Base-by-base conservation (phyloP, 2,113 vertebrate species). In the Leucoraja erinaceus region DNA sequence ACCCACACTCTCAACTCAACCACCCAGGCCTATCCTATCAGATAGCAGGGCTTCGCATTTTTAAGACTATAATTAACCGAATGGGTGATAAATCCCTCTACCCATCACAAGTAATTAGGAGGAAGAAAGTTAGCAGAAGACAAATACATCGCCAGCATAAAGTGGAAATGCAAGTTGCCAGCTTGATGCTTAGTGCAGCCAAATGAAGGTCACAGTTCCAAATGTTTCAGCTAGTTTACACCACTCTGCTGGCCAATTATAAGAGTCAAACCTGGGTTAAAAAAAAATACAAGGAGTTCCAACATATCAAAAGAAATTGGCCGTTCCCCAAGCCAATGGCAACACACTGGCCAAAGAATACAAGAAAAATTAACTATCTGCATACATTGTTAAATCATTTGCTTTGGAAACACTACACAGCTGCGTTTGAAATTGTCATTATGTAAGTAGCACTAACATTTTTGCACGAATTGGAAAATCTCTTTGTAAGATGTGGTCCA, bases 371-470 rank as follows among this genome's bases (percentile, higher is more conserved):
- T 66, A 88, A 88, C 83, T 88, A 88, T 88, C n/a, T 31, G 59
- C 83, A 59, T 63, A 59, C 83, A 88, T 88, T 33, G 83, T 88
- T 88, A 88, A 88, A 31, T 88, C 83, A 88, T 1, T 88, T 88
- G 83, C 83, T 88, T 28, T 88, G 83, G 83, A 63, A 33, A 88
- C 56, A 88, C 83, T 88, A 88, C 83, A n/a, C 31, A 88, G 83
- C 83, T 88, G 83, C 83, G 16, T 88, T 63, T 88, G 81, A 59
- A 86, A 86, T 86, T 56, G 83, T 61, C 22, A 63, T 88, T 59
- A 16, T 86, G 83, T 31, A 63, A 88, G 83, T 88, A 88, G 59
- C 83, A 88, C 83, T 74, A 91, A 72, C 22, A 91, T 91, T 91
- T 91, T 86, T 59, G 38, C 56, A 72, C 28, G 68, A 74, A 91